Evolutionary conservation across 2,888 invertebrate genomes (phyloP).

Genomic region (Linnaemya tessellans): DNA sequence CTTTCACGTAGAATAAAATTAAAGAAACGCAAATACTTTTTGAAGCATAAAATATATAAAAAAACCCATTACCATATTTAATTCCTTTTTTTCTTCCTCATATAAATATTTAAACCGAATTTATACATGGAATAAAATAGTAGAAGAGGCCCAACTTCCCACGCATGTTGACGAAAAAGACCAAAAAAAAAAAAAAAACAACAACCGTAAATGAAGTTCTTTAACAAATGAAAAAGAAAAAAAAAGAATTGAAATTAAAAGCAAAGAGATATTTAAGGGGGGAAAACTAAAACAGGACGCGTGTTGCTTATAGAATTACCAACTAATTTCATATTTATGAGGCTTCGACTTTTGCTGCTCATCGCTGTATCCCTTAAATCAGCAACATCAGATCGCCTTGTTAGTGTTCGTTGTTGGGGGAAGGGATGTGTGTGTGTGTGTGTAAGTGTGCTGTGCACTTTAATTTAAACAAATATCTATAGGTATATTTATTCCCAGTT

Average conservation of each 20-base stretch:
- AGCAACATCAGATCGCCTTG: conserved; percentile 24
- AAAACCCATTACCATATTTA: conserved; percentile 57
- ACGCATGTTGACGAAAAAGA: conserved; percentile 37
- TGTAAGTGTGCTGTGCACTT: conserved; percentile 20
- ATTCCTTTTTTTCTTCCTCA: conserved; percentile 36
- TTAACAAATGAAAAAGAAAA: conserved; percentile 28
- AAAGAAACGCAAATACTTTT: conserved; percentile 2
- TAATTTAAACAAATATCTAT: conserved; percentile 42
- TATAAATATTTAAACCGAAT: conserved; percentile 69
- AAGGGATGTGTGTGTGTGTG: neutral
- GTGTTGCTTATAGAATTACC: conserved; percentile 83
- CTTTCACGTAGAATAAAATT: neutral
- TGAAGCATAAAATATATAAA: conserved; percentile 37
- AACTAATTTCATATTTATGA: conserved; percentile 82
- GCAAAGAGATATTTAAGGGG: conserved; percentile 31
- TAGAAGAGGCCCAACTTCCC: conserved; percentile 62
- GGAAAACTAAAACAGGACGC: conserved; percentile 74
- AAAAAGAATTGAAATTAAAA: neutral
- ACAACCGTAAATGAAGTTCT: conserved; percentile 49
- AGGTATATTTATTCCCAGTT: conserved; percentile 26
- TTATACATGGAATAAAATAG: conserved; percentile 58
- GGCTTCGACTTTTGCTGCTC: conserved; percentile 77
- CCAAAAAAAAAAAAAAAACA: too few species aligned
- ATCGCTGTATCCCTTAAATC: conserved; percentile 19
- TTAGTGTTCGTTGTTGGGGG: neutral